Evolutionary conservation across 2,113 vertebrate genomes (phyloP), one percentile per base, ranked within the genome.

Genomic region (Pholis gunnellus): DNA sequence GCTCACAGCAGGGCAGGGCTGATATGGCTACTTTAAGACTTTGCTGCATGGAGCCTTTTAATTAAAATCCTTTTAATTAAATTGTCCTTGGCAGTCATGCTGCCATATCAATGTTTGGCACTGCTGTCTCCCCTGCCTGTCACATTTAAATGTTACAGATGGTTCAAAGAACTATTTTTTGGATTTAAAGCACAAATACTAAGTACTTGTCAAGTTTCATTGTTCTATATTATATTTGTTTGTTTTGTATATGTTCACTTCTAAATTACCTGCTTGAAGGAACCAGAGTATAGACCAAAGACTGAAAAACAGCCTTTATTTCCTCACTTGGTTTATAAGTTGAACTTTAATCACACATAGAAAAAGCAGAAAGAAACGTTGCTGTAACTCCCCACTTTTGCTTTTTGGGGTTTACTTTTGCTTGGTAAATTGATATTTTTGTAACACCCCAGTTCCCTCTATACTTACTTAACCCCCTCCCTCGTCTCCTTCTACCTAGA

Each of bases 401-500:
- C 44, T 46, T 56, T 48, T 22, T 17, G 25, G 9, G 20, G 6
- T 68, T 78, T 73, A 11, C 25, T 65, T n/a, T 46, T 14, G 1
- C 36, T 50, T 18, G 5, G n/a, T 27, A 3, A 44, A 27, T n/a
- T 67, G 13, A 25, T 25, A 6, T 13, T 57, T 42, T 17, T 59
- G 5, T 34, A 34, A 46, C 6, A 52, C 61, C 22, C 1, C 18
- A 18, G n/a, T 29, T 29, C 38, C 1, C 5, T 34, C 9, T 25
- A 15, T 48, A 1, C 3, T 11, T 14, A 50, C 7, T 10, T 42
- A 66, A 73, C 27, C 6, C 5, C 56, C 36, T 75, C 27, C 5
- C 17, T 75, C 15, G 22, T 57, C 22, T 72, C 9, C 17, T 31
- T 83, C 76, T 42, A 64, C 93, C 93, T n/a, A 98, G 97, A 98